Conservation (phyloP, 2,797 vertebrate species). For the Liparis tanakae region DNA sequence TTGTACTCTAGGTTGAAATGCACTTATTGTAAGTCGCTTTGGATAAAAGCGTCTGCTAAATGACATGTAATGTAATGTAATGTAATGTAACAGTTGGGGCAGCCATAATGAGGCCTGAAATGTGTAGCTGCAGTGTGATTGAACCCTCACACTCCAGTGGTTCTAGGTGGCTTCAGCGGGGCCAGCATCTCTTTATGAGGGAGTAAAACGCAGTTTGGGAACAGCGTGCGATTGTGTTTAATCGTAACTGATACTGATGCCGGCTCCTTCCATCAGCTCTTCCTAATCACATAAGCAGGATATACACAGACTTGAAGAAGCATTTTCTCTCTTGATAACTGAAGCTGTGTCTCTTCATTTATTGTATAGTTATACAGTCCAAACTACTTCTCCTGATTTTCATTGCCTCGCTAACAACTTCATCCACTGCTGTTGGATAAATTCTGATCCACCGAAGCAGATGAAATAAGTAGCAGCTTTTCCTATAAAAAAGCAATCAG, state of each 20-base stretch:
- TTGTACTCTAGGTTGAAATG: no score
- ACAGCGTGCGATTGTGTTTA: conserved; percentile 58
- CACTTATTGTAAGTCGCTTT: no score
- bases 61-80: no score
- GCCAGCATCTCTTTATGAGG: conserved; percentile 53
- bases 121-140: conserved; percentile 66
- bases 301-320: conserved; percentile 10
- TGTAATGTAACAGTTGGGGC: conserved; percentile 32
- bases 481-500: conserved; percentile 3
- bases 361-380: conserved; percentile 6
- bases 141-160: conserved; percentile 56
- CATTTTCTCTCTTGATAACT: conserved; percentile 14
- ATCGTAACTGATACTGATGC: conserved; percentile 69
- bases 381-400: conserved; percentile 24
- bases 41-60: no score
- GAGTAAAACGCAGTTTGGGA: conserved; percentile 47
- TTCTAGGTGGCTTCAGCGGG: conserved; percentile 36
- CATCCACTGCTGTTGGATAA: conserved; percentile 37
- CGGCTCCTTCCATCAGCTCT: conserved; percentile 39
- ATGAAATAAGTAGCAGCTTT: conserved; percentile 21
- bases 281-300: conserved; percentile 26
- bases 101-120: conserved; percentile 53
- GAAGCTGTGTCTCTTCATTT: conserved; percentile 17
- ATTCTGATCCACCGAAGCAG: conserved; percentile 27
- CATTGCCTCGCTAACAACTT: conserved; percentile 50